Base-by-base conservation (phyloP, 2,113 vertebrate species). In the Zosterops pallidus region DNA sequence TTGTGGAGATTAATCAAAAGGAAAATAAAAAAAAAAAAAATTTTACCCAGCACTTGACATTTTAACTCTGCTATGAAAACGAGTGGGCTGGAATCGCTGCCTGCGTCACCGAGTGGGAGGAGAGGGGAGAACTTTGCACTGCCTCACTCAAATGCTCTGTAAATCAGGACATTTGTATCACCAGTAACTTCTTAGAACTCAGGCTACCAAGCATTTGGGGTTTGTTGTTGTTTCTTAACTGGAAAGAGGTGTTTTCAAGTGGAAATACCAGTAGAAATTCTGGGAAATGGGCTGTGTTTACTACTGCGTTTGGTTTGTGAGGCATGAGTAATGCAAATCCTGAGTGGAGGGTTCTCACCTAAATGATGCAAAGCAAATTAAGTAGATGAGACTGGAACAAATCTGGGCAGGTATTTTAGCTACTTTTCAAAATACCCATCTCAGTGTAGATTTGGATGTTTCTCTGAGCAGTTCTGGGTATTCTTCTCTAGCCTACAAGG, bases 21-120 rank as follows among this genome's bases (percentile, higher is more conserved):
- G 53, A 69, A 94, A 89, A 93, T 78, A 60, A 89, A 59, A 75
- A 75, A 68, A 5, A 28, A 5, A 75, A 68, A 5, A 28, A 5
- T 76, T 95, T 94, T 92, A 56, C 47, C 68, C 88, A 90, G 88
- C 64, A 7, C 60, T 93, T 95, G 92, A 93, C 95, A 95, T 96
- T 95, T 96, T 79, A 90, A 72, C 89, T 96, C 72, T 60, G 88
- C n/a, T 82, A 4, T 90, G 89, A 78, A 92, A 91, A 82, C 0
- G 83, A 93, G 96, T 89, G 92, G 95, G 96, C 81, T 94, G 95
- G 90, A 92, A 64, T 71, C 6, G 37, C 83, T 90, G 7, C 50
- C 92, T 97, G 89, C 94, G 25, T 96, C 94, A 97, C 79, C 3
- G 89, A 88, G 95, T 96, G 8, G 96, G 96, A 88, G 94, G 35